These are phyloP conservation scores for Heterohyrax brucei DNA, from an alignment of 2,797 vertebrate genomes.

Conservation along the genomic window DNA sequence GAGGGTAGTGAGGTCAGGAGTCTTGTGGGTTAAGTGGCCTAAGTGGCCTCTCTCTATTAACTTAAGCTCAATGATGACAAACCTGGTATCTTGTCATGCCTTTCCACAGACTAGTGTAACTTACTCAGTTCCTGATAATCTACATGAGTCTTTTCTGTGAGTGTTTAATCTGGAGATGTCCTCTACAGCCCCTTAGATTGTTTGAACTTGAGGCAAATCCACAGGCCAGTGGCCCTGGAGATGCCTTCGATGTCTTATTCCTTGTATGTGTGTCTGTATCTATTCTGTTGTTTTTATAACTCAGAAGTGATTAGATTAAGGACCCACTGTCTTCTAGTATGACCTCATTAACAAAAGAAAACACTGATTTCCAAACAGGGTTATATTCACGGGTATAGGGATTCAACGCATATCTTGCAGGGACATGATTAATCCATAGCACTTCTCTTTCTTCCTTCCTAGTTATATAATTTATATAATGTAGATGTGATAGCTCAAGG, in stretches of 20 bases:
- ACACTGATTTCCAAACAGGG: background rate
- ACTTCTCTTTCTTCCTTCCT: background rate
- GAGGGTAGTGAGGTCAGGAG: background rate
- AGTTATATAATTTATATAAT: background rate
- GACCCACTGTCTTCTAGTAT: background rate
- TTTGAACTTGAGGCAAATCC: background rate
- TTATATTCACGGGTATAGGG: background rate
- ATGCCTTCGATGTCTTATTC: background rate
- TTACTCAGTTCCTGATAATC: background rate
- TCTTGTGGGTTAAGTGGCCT: background rate
- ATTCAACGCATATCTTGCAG: background rate
- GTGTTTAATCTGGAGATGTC: conserved; percentile 5
- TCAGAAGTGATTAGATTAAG: background rate
- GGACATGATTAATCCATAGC: background rate
- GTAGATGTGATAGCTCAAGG: background rate
- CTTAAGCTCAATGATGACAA: background rate
- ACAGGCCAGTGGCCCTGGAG: background rate
- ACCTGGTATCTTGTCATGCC: background rate
- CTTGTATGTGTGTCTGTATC: background rate
- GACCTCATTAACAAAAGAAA: background rate
- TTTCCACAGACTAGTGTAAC: background rate
- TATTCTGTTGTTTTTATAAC: background rate
- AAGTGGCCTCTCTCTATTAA: background rate
- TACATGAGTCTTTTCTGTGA: background rate
- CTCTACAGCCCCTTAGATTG: background rate